Evolutionary conservation across 2,888 invertebrate genomes (phyloP), one percentile per base, ranked within the genome.

Genomic region (Diloba caeruleocephala): DNA sequence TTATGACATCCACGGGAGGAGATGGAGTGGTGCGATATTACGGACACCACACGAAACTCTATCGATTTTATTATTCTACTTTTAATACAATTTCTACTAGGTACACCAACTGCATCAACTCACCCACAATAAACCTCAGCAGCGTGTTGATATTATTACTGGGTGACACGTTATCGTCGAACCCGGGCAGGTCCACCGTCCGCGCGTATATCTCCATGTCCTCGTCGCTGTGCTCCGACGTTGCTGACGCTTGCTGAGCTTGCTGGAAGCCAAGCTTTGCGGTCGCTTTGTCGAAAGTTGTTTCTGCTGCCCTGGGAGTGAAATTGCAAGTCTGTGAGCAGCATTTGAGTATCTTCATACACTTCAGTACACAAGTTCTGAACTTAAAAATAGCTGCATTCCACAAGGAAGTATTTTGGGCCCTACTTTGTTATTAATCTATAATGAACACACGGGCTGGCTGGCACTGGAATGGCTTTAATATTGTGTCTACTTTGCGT

Each of bases 161-260:
- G 0, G 96, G 96, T 0, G 97, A 97, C 21, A 97, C 95, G 79
- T 97, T 97, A 78, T 97, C 97, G 67, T 97, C 97, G 63, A 97
- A 96, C 1, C 97, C 96, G 1, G 97, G 97, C 28, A 97, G 91
- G 84, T 97, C 96, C 0, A 97, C 95, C 5, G 95, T 95, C 53
- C 96, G 92, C 0, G 97, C 96, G 94, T 96, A 96, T 38, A 96
- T 94, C 76, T 97, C 97, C 71, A 94, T 91, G 61, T 96, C 96
- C 61, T 96, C 96, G 68, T 96, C 96, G 37, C 96, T 96, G 50
- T 95, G 94, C 62, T 96, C 96, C 0, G 95, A 94, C 0, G 95
- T 94, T 0, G 95, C 91, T 38, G 94, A 93, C 46, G 94, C 88
- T 51, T 86, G 88, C 13, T 89, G 89, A 0, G 89, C 78, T 9